Conservation (phyloP, 2,888 invertebrate genomes). For the Drosophila colorata region DNA sequence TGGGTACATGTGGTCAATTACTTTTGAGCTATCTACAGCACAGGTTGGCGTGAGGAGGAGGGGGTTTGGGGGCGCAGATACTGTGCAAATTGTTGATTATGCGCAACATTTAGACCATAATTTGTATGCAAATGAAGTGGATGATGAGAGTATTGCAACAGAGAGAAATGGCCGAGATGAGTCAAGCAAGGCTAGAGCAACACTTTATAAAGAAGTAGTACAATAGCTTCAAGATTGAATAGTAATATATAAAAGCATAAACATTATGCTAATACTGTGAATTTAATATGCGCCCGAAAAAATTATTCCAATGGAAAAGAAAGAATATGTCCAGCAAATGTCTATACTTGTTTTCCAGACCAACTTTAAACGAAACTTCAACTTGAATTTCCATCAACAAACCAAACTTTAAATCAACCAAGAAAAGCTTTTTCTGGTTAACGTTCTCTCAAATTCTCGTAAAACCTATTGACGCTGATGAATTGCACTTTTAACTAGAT, state of each 20-base stretch:
- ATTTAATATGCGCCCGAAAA: too few relatives aligned
- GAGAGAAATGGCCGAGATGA: neutral
- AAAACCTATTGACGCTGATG: constrained; percentile 23
- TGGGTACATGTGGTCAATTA: constrained; percentile 62
- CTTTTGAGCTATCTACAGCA: constrained; percentile 23
- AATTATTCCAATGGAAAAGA: too few relatives aligned
- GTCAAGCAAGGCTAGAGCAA: too few relatives aligned
- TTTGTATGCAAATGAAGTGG: constrained; percentile 67
- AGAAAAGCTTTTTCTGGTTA: neutral
- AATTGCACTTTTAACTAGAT: constrained; percentile 19
- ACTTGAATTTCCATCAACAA: neutral
- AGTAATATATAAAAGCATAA: too few relatives aligned
- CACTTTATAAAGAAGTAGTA: too few relatives aligned
- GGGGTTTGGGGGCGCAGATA: neutral
- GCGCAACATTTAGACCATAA: constrained; percentile 53
- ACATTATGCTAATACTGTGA: too few relatives aligned
- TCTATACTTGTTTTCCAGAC: neutral
- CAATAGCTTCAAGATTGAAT: too few relatives aligned
- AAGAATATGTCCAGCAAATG: neutral
- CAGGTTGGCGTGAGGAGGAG: neutral
- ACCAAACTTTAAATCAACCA: too few relatives aligned
- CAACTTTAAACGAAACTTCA: neutral
- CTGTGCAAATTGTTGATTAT: constrained; percentile 54
- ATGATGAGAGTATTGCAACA: constrained; percentile 32
- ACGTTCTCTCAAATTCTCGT: neutral